Percentiles rank a stretch among this genome's conserved stretches.
Conservation (phyloP, 2,113 vertebrate genomes). For the Nyctibius bracteatus region DNA sequence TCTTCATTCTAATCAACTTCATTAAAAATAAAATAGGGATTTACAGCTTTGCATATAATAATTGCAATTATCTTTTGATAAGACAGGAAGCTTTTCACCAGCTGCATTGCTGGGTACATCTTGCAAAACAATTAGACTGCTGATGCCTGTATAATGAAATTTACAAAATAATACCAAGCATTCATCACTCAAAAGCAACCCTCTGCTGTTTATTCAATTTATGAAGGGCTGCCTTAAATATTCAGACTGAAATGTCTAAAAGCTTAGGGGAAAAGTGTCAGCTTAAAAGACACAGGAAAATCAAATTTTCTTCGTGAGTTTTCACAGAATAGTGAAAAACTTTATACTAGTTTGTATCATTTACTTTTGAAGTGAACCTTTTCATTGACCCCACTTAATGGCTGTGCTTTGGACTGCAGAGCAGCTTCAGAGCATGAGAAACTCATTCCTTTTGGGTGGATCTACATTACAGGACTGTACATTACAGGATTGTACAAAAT, state of each 20-base stretch:
- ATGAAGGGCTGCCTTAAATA: background rate
- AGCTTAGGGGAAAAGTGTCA: background rate
- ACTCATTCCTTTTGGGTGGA: background rate
- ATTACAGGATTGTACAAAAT: background rate
- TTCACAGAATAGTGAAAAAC: background rate
- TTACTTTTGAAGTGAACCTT: background rate
- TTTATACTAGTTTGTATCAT: background rate
- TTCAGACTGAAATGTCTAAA: background rate
- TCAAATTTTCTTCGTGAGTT: background rate
- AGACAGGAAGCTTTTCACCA: conserved; percentile 10
- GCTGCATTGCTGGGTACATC: conserved; percentile 32
- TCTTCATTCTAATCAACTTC: conserved; percentile 29
- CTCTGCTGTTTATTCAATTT: background rate
- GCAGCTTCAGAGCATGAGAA: background rate
- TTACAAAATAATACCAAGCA: conserved; percentile 22
- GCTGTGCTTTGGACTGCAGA: background rate
- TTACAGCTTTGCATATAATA: background rate
- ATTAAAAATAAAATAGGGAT: conserved; percentile 10
- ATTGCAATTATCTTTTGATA: conserved; percentile 27
- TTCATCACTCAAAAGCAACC: background rate
- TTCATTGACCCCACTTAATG: background rate
- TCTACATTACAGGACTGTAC: background rate
- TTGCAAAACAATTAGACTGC: conserved; percentile 7
- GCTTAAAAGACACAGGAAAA: background rate
- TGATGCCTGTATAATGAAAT: conserved; percentile 24